These are phyloP conservation scores for Eubasilissa regina DNA, from an alignment of 1,140 invertebrate species.

Conservation along the genomic window DNA sequence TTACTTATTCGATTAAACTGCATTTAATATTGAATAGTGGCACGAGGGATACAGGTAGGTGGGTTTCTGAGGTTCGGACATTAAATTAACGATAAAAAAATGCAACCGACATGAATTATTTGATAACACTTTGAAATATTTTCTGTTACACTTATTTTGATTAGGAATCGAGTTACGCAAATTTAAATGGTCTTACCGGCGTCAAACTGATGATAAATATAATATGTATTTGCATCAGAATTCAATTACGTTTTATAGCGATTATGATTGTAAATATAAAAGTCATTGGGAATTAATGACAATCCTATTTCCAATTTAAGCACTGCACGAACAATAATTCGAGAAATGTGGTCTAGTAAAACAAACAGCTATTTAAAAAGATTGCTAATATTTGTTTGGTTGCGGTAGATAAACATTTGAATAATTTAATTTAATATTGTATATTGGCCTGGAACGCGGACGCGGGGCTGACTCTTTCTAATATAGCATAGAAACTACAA, in stretches of 20 bases:
- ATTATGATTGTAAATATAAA: slow-evolving; percentile 6
- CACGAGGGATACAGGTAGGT: no score
- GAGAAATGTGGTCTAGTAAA: no score
- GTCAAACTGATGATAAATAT: slow-evolving; percentile 13
- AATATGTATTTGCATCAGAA: slow-evolving; percentile 28
- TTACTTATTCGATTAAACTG: no score
- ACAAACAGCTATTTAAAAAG: no score
- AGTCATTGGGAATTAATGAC: slow-evolving; percentile 13
- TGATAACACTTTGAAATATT: slow-evolving; percentile 25
- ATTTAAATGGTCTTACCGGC: background rate
- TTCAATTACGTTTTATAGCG: slow-evolving; percentile 34
- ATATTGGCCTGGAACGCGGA: no score
- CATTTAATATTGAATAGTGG: no score
- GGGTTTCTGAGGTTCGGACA: background rate
- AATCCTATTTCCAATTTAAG: background rate
- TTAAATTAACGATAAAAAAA: slow-evolving; percentile 17
- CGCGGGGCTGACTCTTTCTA: no score
- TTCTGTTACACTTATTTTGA: slow-evolving; percentile 24
- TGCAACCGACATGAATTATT: slow-evolving; percentile 21
- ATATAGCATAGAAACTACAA: no score
- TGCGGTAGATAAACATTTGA: no score
- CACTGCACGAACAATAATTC: no score
- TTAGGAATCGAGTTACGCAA: slow-evolving; percentile 26
- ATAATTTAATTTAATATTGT: no score
- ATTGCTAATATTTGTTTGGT: no score